Evolutionary conservation across 2,888 invertebrate genomes (phyloP), one percentile per base, ranked within the genome.

Genomic region (Caenorhabditis macrosperma): DNA sequence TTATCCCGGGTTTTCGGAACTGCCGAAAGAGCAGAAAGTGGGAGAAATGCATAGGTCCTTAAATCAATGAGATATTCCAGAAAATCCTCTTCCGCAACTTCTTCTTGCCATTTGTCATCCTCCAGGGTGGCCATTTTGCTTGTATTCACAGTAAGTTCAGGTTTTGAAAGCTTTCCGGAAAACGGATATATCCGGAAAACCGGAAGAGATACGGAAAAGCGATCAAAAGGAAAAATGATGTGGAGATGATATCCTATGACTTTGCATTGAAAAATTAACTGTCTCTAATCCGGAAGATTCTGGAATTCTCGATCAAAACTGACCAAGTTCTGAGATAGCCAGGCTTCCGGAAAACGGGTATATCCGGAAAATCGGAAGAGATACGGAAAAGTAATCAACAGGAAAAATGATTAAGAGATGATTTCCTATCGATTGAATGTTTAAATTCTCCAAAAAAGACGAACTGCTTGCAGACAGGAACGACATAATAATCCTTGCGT

Each of bases 21-120:
- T 82, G 0, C 63, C 71, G 2, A 59, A 68, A 17, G 80, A 79
- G 0, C 84, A 84, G 44, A 84, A 84, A 33, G 82, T 71, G 1
- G n/a, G 44, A 33, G 20, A 22, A n/a, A 15, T 60, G 15, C 28
- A 9, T 54, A 15, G 17, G 55, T 76, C 33, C 9, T 9, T 24
- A 17, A 26, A 33, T 17, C 26, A n/a, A 5, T 52, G 15, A 41
- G 10, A 44, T 20, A 22, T 68, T 76, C 41, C 59, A 82, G 81
- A 82, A 80, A 35, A 66, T 84, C 1, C 50, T 84, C 3, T 84
- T 79, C 54, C 59, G 78, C 6, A 79, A 81, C 57, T 82, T 82
- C 26, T 84, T 82, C 55, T 55, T 84, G 15, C 76, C 84, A 1
- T 84, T 82, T 54, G 78, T 82, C 20, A 68, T 84, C 28, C 76